A percentile compares a stretch with the other conserved stretches of the same genome.
Evolutionary conservation across 2,888 invertebrate species (phyloP).

Genomic region (Matsumyia berberina): DNA sequence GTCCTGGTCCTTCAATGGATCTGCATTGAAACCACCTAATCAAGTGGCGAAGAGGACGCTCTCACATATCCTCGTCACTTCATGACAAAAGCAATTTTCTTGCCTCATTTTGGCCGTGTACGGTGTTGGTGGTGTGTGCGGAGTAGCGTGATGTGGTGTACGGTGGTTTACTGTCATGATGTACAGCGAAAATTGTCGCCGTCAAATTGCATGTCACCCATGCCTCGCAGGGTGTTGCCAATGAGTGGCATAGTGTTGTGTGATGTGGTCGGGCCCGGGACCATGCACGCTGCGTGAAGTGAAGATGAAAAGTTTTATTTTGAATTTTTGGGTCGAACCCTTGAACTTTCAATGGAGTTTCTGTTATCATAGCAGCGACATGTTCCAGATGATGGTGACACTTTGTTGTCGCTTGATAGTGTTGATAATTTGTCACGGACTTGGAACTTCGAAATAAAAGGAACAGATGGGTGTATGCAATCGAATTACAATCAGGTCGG

Average conservation of each 20-base stretch:
- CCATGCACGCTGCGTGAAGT: constrained; percentile 5
- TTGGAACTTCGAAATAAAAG: neutral
- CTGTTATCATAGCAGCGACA: neutral
- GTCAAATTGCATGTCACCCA: constrained; percentile 71
- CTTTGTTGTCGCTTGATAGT: constrained; percentile 18
- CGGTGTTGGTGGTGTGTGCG: neutral
- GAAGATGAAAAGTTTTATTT: constrained; percentile 13
- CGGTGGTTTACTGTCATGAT: constrained; percentile 30
- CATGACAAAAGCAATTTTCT: constrained; percentile 72
- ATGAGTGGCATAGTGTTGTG: constrained; percentile 52
- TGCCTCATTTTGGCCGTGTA: constrained; percentile 48
- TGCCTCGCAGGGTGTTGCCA: constrained; percentile 63
- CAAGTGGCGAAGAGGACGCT: constrained; percentile 55
- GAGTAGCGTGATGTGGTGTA: too few species aligned
- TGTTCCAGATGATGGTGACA: constrained; percentile 55
- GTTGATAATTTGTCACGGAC: constrained; percentile 48
- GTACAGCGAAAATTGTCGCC: constrained; percentile 69
- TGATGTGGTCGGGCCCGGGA: constrained; percentile 44
- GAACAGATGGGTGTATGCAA: too few species aligned
- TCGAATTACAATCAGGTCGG: too few species aligned
- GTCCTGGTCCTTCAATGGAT: constrained; percentile 1
- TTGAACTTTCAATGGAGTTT: constrained; percentile 54
- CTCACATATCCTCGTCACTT: constrained; percentile 66
- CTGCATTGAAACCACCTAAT: constrained; percentile 56
- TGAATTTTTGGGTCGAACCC: constrained; percentile 25